Evolutionary conservation across 1,140 invertebrate species (phyloP), one percentile per base, ranked within the genome.

Genomic region (Drosophila busckii): DNA sequence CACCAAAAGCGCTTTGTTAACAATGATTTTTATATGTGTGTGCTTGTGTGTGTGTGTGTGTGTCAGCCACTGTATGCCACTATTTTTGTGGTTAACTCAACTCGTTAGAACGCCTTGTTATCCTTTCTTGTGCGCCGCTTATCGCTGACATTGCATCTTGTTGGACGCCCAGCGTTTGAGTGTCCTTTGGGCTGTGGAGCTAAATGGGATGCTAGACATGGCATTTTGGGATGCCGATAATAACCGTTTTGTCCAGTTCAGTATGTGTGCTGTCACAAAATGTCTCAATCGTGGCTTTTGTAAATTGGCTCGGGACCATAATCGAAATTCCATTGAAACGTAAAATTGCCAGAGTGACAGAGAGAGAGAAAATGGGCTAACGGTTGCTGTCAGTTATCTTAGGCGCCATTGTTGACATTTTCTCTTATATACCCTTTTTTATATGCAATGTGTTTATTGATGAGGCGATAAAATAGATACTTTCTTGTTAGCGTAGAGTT

Each of bases 1-100:
- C 65, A 73, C 75, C 68, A 69, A 82, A n/a, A 82, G 66, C 75
- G 68, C 65, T 80, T 80, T 80, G 69, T 62, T 82, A 80, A 80
- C 75, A 80, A 80, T 80, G 75, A 80, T 80, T 80, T 80, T 68
- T 70, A 68, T 75, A 54, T 42, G 13, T 22, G 8, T 17, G n/a
- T 22, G 23, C 5, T 15, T 29, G 16, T 37, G 10, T 28, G 8
- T 46, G 20, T 46, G 35, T 38, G 42, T 34, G 16, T 3, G 26
- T 31, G 41, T 44, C 19, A 52, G 45, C 60, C 50, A 52, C 49
- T 32, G 71, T 56, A 42, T 48, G 66, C 32, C 54, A 67, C 70
- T 75, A 70, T 59, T 66, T 29, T 41, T 78, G 71, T 71, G 67
- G 71, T 67, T 70, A 42, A 28, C 62, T 78, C 68, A 80, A 82